Conservation (phyloP, 2,888 invertebrate genomes). For the Nemotelus pantherinus region DNA sequence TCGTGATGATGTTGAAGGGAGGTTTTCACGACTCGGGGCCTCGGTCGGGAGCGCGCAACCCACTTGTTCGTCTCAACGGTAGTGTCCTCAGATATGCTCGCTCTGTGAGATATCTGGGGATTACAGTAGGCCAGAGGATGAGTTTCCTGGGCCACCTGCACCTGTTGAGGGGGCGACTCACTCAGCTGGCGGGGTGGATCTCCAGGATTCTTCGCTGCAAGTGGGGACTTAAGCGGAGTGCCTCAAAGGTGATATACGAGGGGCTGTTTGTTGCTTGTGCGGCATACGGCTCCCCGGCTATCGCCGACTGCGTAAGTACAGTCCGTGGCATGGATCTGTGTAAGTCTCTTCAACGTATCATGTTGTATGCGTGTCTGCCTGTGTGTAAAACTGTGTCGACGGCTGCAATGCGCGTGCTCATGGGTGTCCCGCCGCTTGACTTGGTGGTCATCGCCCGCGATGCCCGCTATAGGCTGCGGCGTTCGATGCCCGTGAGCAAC, state of each 20-base stretch:
- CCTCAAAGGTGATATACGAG: background rate
- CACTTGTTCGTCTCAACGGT: background rate
- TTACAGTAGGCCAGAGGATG: background rate
- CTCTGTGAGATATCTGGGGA: slow-evolving; percentile 3
- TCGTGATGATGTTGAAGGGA: background rate
- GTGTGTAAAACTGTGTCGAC: slow-evolving; percentile 6
- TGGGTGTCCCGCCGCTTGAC: background rate
- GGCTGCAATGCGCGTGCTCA: background rate
- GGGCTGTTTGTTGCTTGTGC: background rate
- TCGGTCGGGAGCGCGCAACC: background rate
- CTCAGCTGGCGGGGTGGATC: background rate
- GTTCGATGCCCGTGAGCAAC: background rate
- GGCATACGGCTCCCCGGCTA: background rate
- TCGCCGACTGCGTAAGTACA: background rate
- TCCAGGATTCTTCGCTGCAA: background rate
- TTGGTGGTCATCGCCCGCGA: background rate
- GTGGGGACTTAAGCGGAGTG: background rate
- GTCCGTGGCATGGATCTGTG: background rate
- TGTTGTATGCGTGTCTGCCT: background rate
- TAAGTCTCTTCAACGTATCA: background rate
- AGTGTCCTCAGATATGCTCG: background rate
- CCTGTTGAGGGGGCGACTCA: background rate
- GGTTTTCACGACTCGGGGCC: too few relatives aligned
- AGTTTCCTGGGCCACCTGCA: background rate
- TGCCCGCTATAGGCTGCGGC: background rate